phyloP scores from a whole-genome alignment of 2,113 vertebrate species.

The Phaethon lepturus region DNA sequence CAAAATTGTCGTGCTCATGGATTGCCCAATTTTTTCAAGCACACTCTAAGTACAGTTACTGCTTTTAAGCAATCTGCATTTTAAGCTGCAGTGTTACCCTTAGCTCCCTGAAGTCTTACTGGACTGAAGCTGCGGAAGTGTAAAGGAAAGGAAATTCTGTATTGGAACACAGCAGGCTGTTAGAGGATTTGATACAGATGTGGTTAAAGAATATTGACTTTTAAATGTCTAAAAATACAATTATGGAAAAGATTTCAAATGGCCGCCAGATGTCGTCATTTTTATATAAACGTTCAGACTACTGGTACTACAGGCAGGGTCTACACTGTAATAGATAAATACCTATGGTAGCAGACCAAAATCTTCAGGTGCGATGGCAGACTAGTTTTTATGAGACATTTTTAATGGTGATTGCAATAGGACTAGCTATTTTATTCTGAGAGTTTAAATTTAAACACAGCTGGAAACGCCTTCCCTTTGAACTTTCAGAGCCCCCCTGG shows the following conservation, averaged over 20 bases:
- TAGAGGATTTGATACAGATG: not conserved
- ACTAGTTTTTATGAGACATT: not conserved
- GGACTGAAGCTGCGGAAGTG: not conserved
- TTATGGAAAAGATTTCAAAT: not conserved
- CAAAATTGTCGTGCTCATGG: rapidly evolving
- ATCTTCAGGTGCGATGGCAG: not conserved
- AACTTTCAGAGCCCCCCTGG: not conserved
- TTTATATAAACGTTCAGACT: constrained; percentile 8
- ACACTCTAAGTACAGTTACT: rapidly evolving
- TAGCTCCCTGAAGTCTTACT: not conserved
- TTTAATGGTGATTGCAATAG: not conserved
- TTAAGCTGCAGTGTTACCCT: not conserved
- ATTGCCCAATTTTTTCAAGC: not conserved
- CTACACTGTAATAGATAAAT: not conserved
- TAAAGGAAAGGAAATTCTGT: not conserved
- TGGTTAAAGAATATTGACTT: not conserved
- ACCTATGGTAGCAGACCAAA: not conserved
- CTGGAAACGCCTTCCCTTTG: not conserved
- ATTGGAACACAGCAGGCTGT: not conserved
- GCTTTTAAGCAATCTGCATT: not conserved
- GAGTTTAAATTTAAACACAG: not conserved
- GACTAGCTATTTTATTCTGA: not conserved
- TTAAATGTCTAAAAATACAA: not conserved
- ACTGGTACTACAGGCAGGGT: not conserved
- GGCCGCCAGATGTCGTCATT: constrained; percentile 64